Evolutionary conservation across 2,113 vertebrate genomes (phyloP).

Genomic region (Marmota flaviventris): DNA sequence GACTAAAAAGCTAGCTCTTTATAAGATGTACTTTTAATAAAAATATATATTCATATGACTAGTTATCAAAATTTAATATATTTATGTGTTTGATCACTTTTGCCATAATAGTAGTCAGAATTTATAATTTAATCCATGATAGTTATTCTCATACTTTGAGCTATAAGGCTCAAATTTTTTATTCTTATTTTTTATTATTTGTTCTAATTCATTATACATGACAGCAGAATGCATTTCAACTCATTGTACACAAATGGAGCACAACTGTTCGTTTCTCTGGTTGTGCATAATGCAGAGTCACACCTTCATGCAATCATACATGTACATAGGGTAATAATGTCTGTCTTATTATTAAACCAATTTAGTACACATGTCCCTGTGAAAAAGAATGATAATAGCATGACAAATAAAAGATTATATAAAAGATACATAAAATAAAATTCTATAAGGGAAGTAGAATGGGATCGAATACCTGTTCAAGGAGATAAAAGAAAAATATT

Average conservation of each 20-base stretch:
- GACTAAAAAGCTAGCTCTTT: neutral
- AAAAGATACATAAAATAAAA: neutral
- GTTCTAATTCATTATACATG: no score
- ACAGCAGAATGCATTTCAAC: no score
- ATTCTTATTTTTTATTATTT: no score
- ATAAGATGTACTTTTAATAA: neutral
- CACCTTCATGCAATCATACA: no score
- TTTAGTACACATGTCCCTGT: neutral
- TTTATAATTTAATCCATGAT: neutral
- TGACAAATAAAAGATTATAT: neutral
- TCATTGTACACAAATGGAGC: no score
- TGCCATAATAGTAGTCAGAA: neutral
- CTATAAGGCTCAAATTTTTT: neutral
- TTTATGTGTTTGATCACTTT: neutral
- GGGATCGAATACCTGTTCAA: neutral
- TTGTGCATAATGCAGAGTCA: no score
- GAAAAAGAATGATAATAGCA: neutral
- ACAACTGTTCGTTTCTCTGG: no score
- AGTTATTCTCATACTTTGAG: slow-evolving; percentile 19
- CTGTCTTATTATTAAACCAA: neutral
- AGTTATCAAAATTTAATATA: neutral
- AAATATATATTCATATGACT: neutral
- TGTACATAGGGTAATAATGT: no score
- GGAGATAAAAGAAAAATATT: slow-evolving; percentile 1
- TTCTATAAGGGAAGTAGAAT: neutral